Evolutionary conservation across 2,797 vertebrate species (phyloP), one percentile per base, ranked within the genome.

Genomic region (Poecilia picta): DNA sequence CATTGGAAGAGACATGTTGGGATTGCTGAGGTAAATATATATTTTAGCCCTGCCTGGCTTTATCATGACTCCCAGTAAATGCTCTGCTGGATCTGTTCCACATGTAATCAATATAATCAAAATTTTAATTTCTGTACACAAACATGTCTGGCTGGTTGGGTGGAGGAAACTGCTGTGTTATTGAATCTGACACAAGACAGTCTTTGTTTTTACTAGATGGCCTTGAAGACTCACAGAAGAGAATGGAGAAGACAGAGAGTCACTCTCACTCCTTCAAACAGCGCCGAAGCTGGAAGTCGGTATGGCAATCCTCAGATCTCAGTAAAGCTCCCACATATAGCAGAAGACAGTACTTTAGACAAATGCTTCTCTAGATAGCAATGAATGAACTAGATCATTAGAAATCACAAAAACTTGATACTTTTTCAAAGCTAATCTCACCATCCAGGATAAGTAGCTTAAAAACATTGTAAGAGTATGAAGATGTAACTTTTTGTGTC

Each of bases 1-100:
- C 88, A n/a, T 0, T 91, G 81, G 90, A 81, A 93, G 80, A 88
- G 92, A 73, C 94, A 89, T 80, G 89, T 89, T 25, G 53, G 28
- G 20, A 76, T 93, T 23, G 84, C 89, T 20, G 91, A 93, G 91
- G 94, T 94, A 80, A 89, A 55, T 7, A 1, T 4, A 1, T 8
- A 1, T 76, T 73, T 75, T 72, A 45, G 18, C 25, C 53, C 36
- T 57, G 16, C 71, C 8, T 6, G 36, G 72, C 76, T 13, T 55
- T 7, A 20, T 41, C 23, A 5, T 4, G 43, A 39, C 20, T 59
- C 20, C 18, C 1, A 23, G 33, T 18, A 13, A 55, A 39, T n/a
- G 39, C 16, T 68, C 20, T 33, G 23, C 45, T 53, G 8, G 39
- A 75, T 51, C 47, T 25, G 76, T 45, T 15, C 20, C 12, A 45